Base-by-base conservation (phyloP, 2,888 invertebrate species). In the Drosophila pullipes region DNA sequence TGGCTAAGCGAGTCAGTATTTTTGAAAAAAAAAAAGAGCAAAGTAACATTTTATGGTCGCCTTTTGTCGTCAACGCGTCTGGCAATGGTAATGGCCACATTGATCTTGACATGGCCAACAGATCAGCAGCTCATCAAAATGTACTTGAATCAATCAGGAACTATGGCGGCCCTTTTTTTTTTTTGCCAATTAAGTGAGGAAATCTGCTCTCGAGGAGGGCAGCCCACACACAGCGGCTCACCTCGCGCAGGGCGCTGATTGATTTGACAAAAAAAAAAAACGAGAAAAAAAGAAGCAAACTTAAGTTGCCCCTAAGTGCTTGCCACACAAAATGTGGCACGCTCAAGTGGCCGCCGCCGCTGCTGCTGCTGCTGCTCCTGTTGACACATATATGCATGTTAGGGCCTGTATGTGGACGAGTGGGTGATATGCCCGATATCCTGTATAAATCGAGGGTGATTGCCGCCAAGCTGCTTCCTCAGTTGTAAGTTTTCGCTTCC, bases 401-500 rank as follows among this genome's bases (percentile, higher is more conserved):
- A 30, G 13, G 55, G 31, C 28, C 28, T n/a, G 31, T 16, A 35
- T 16, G 22, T 5, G 25, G 22, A 54, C 44, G 64, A 69, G 84
- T 84, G 74, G 80, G 86, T 54, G 58, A 65, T 61, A 57, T 60
- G 60, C 58, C 60, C 72, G 58, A 85, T 85, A 85, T 85, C 85
- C 88, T 85, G 88, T 85, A 68, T 83, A 84, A 47, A 47, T 82
- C 64, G 67, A 53, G 50, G 47, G 30, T 54, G 68, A 28, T 31
- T 75, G 76, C 81, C 22, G 22, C 22, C 47, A 47, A 47, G 47
- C 47, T 47, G 91, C 90, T 91, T 91, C 91, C 91, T 91, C 89
- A 91, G 87, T 91, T 91, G 91, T 91, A 91, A 89, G 91, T 90
- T 91, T 91, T 91, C 91, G 88, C 88, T 89, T 88, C 89, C 88